phyloP scores from a whole-genome alignment of 2,888 invertebrate genomes.

The Caprella mutica region DNA sequence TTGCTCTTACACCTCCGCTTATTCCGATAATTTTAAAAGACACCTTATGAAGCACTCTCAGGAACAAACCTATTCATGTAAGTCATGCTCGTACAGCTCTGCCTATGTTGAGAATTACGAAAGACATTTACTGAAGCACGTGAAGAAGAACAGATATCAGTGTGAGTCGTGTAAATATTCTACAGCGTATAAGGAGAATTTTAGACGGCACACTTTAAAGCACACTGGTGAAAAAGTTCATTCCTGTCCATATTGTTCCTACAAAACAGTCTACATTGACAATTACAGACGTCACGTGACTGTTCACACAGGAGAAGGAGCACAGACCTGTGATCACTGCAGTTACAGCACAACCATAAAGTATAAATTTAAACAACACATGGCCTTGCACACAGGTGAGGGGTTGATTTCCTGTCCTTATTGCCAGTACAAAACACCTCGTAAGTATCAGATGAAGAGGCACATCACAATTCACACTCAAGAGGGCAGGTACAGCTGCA shows the following conservation, averaged over 20 bases:
- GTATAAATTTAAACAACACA: slow-evolving; percentile 8
- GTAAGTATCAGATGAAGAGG: slow-evolving; percentile 3
- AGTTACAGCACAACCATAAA: slow-evolving; percentile 6
- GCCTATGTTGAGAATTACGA: slow-evolving; percentile 4
- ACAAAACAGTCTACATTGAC: slow-evolving; percentile 7
- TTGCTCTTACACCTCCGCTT: not conserved
- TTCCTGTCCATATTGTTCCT: not conserved
- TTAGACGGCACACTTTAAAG: not conserved
- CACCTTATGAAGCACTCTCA: slow-evolving; percentile 3
- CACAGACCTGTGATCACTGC: slow-evolving; percentile 3
- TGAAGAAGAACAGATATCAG: not conserved
- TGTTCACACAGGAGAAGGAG: not conserved
- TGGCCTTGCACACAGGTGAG: slow-evolving; percentile 5
- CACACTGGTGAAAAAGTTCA: not conserved
- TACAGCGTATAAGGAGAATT: not conserved
- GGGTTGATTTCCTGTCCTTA: slow-evolving; percentile 2
- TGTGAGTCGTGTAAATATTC: not conserved
- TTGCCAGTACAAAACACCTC: slow-evolving; percentile 1
- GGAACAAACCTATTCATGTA: not conserved
- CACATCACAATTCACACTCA: slow-evolving; percentile 6
- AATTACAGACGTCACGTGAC: slow-evolving; percentile 6
- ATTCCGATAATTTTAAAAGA: not conserved
- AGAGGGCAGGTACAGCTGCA: slow-evolving; percentile 2
- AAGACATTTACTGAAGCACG: slow-evolving; percentile 5
- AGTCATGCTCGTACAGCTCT: not conserved